These are phyloP conservation scores for Taxidea taxus DNA, from an alignment of 2,113 vertebrate genomes.

Conservation along the genomic window DNA sequence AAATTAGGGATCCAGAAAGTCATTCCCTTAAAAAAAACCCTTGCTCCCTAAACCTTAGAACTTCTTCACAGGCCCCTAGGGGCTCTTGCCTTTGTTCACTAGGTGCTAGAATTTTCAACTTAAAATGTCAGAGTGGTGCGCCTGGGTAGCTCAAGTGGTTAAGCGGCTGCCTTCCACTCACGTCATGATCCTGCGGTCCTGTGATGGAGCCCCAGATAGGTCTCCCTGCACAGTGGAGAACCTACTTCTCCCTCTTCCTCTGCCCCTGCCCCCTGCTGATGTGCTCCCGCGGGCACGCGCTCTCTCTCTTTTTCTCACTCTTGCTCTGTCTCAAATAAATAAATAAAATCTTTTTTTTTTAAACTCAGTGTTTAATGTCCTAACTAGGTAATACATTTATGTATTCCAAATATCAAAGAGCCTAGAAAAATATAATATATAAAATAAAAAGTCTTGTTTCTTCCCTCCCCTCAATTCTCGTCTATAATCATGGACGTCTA, in stretches of 20 bases:
- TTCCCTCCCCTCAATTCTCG: not conserved
- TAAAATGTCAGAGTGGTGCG: not conserved
- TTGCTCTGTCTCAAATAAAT: not conserved
- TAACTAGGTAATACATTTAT: not conserved
- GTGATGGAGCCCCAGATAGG: not conserved
- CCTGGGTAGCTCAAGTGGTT: not conserved
- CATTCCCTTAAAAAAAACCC: not conserved
- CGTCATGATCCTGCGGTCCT: not conserved
- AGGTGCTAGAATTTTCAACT: not conserved
- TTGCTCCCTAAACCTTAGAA: not conserved
- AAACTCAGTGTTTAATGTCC: not conserved
- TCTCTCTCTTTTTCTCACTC: not conserved
- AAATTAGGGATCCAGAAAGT: not conserved
- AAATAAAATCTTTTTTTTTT: not conserved
- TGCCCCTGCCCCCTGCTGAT: not conserved
- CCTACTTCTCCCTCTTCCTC: not conserved
- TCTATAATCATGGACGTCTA: not conserved
- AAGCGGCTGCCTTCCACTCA: not conserved
- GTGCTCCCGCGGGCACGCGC: rapidly evolving
- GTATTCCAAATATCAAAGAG: not conserved
- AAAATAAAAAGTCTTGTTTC: not conserved
- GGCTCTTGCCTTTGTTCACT: not conserved
- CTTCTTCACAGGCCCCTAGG: not conserved
- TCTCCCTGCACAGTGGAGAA: not conserved
- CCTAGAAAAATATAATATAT: not conserved